Conservation (phyloP, 2,888 invertebrate species). For the Polydrusus tereticollis region DNA sequence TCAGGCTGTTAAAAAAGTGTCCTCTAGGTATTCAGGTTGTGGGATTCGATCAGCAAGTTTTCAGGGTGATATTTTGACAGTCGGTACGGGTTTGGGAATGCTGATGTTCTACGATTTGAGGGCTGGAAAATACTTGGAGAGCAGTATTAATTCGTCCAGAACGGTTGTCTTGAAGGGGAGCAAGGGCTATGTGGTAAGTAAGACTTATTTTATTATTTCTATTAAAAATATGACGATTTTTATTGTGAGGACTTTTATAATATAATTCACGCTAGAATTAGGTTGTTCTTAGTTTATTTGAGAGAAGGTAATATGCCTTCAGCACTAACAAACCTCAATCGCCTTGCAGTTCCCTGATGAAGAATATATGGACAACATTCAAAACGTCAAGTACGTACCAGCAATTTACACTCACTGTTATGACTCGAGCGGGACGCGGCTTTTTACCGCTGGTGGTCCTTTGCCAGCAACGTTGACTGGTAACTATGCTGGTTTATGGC, state of each 20-base stretch:
- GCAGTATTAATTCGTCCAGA: slow-evolving; percentile 88
- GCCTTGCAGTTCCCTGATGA: slow-evolving; percentile 85
- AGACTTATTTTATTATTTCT: not conserved
- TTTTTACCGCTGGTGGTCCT: slow-evolving; percentile 96
- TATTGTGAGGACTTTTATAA: too few relatives aligned
- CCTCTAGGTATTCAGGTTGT: slow-evolving; percentile 90
- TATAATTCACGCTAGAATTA: too few relatives aligned
- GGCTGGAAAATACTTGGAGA: slow-evolving; percentile 91
- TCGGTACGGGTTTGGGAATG: slow-evolving; percentile 93
- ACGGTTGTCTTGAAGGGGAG: slow-evolving; percentile 90
- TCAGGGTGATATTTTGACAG: slow-evolving; percentile 89
- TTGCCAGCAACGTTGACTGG: slow-evolving; percentile 91
- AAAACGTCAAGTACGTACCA: slow-evolving; percentile 89
- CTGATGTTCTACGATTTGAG: slow-evolving; percentile 94
- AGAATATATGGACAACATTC: slow-evolving; percentile 86
- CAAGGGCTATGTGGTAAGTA: slow-evolving; percentile 88
- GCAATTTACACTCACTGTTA: slow-evolving; percentile 98
- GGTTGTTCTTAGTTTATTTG: too few relatives aligned
- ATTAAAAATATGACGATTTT: slow-evolving; percentile 22
- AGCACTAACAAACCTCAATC: too few relatives aligned
- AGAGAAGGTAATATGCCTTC: too few relatives aligned
- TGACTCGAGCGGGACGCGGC: slow-evolving; percentile 89
- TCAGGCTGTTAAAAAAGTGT: slow-evolving; percentile 81
- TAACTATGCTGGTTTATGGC: slow-evolving; percentile 96
- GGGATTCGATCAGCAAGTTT: slow-evolving; percentile 94